Percentiles rank a stretch among this genome's conserved stretches.
phyloP scores from a whole-genome alignment of 2,797 vertebrate species.

The Heliangelus exortis region DNA sequence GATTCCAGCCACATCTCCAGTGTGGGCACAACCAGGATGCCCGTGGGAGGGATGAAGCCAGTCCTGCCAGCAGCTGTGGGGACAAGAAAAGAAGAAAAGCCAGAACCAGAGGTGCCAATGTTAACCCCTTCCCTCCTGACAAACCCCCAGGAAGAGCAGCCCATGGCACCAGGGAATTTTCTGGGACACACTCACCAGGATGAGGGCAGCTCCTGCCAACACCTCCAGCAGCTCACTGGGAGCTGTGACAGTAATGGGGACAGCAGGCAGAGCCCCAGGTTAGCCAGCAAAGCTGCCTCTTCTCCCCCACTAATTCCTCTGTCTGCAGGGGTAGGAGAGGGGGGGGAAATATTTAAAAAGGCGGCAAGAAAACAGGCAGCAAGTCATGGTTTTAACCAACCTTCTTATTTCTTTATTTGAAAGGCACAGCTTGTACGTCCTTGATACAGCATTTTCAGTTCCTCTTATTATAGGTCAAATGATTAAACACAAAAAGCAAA shows the following conservation, averaged over 20 bases:
- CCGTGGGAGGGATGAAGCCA: rapidly evolving
- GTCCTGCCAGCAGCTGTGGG: background rate
- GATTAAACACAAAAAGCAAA: conserved; percentile 76
- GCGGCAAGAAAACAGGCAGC: background rate
- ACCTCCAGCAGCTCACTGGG: background rate
- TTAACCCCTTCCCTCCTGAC: background rate
- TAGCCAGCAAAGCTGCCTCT: background rate
- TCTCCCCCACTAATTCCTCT: rapidly evolving
- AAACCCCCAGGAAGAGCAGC: background rate
- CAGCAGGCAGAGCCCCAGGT: background rate
- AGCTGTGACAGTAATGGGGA: background rate
- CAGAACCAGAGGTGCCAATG: background rate
- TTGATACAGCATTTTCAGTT: conserved; percentile 73
- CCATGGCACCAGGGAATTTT: background rate
- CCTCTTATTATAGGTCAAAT: conserved; percentile 70
- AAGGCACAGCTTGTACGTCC: conserved; percentile 82
- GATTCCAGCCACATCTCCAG: background rate
- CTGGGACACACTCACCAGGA: background rate
- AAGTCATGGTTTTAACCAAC: conserved; percentile 64
- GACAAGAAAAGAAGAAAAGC: background rate
- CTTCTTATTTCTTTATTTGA: conserved; percentile 81
- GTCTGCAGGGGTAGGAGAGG: background rate
- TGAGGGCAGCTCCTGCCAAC: background rate
- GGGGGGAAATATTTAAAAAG: background rate
- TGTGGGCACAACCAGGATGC: rapidly evolving